Conservation (phyloP, 92 coral and sea anemone species). For the Phenganax subtilis region DNA sequence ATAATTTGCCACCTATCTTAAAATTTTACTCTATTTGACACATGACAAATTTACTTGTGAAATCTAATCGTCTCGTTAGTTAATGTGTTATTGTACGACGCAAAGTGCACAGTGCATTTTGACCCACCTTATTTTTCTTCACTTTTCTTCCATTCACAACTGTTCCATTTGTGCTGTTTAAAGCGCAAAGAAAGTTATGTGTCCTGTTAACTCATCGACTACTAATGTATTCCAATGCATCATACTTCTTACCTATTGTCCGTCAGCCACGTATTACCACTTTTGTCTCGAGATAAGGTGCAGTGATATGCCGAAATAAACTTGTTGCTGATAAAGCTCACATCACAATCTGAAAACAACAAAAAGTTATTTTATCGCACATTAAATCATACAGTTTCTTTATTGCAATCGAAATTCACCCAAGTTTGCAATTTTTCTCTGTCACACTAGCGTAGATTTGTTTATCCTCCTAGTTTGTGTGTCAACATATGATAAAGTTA, state of each 20-base stretch:
- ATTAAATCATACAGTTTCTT: not conserved
- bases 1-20: not conserved
- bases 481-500: too few species aligned
- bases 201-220: not conserved
- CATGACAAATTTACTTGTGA: not conserved
- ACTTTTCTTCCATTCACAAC: slow-evolving; percentile 76
- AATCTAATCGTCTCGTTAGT: not conserved
- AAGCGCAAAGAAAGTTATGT: slow-evolving; percentile 1
- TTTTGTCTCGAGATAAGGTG: slow-evolving; percentile 52
- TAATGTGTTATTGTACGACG: not conserved
- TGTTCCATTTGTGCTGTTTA: slow-evolving; percentile 80
- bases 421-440: too few species aligned
- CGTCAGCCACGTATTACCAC: slow-evolving; percentile 71
- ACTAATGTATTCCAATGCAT: not conserved
- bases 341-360: slow-evolving; percentile 60
- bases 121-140: slow-evolving; percentile 60
- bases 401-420: not conserved
- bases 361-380: not conserved
- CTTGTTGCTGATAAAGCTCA: slow-evolving; percentile 57
- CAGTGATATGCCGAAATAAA: slow-evolving; percentile 74
- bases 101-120: not conserved
- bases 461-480: too few species aligned
- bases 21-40: not conserved
- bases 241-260: slow-evolving; percentile 62
- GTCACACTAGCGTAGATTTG: too few species aligned